These are phyloP conservation scores for Latheticus oryzae DNA, from an alignment of 2,888 invertebrate genomes.

Conservation along the genomic window DNA sequence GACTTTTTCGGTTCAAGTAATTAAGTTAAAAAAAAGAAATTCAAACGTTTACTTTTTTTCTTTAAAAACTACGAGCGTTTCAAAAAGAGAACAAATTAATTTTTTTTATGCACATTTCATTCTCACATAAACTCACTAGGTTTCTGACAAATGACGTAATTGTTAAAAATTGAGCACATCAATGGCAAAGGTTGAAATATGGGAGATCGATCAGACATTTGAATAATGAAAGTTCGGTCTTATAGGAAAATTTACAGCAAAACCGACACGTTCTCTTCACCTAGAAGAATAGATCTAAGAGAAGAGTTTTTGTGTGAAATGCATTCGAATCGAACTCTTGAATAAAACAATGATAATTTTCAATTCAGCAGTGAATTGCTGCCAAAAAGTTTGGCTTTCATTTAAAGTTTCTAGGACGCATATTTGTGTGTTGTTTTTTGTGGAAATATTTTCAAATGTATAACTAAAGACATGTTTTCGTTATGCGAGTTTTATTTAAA, in stretches of 20 bases:
- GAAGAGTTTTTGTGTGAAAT: slow-evolving; percentile 9
- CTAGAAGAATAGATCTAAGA: slow-evolving; percentile 18
- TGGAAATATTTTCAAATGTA: slow-evolving; percentile 17
- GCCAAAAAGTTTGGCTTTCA: slow-evolving; percentile 23
- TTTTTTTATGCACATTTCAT: no score
- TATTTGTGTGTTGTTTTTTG: slow-evolving; percentile 21
- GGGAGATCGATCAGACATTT: no score
- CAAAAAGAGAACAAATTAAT: no score
- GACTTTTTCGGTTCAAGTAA: slow-evolving; percentile 24
- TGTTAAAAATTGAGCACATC: no score
- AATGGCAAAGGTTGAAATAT: no score
- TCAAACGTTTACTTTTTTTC: no score
- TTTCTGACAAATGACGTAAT: no score
- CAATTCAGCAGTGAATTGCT: slow-evolving; percentile 30
- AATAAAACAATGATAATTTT: slow-evolving; percentile 36
- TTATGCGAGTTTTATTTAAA: slow-evolving; percentile 23
- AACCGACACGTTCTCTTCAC: slow-evolving; percentile 24
- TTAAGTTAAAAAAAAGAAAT: slow-evolving; percentile 6
- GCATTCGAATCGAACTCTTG: slow-evolving; percentile 7
- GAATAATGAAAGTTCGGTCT: no score
- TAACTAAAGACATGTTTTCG: slow-evolving; percentile 7
- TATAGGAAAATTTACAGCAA: slow-evolving; percentile 22
- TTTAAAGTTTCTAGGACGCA: background rate
- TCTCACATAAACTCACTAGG: no score
- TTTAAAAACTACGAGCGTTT: no score